phyloP scores from a whole-genome alignment of 2,113 vertebrate genomes.

The Upupa epops region DNA sequence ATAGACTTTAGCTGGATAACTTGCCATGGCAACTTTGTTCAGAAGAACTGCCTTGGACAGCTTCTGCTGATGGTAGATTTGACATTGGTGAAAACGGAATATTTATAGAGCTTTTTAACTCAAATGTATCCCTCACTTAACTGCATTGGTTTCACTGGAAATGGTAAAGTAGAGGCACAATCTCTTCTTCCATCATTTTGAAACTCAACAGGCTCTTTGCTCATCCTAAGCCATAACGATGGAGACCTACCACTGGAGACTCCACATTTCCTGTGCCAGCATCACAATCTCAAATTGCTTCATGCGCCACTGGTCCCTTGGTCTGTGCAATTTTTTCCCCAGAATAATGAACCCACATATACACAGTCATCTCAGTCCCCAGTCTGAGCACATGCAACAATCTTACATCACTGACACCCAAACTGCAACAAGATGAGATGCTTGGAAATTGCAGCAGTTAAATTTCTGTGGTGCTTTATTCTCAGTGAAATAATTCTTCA shows the following conservation, averaged over 20 bases:
- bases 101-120: neutral
- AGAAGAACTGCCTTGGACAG: neutral
- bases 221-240: neutral
- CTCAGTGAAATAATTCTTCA: neutral
- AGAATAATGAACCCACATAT: neutral
- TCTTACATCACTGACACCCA: neutral
- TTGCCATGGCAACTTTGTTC: neutral
- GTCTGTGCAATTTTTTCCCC: neutral
- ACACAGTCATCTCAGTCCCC: neutral
- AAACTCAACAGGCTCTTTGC: neutral
- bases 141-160: neutral
- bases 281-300: neutral
- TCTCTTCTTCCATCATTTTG: neutral
- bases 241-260: neutral
- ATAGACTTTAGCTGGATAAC: neutral
- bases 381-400: neutral
- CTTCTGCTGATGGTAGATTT: neutral
- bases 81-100: neutral
- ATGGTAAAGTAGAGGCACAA: neutral
- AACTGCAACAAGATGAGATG: neutral
- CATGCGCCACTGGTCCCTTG: fast-evolving
- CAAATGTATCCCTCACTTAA: neutral
- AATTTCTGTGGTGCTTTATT: neutral
- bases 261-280: neutral
- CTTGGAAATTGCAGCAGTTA: neutral